Evolutionary conservation across 1,140 invertebrate species (phyloP), one percentile per base, ranked within the genome.

Genomic region (Drosophila micromelanica): DNA sequence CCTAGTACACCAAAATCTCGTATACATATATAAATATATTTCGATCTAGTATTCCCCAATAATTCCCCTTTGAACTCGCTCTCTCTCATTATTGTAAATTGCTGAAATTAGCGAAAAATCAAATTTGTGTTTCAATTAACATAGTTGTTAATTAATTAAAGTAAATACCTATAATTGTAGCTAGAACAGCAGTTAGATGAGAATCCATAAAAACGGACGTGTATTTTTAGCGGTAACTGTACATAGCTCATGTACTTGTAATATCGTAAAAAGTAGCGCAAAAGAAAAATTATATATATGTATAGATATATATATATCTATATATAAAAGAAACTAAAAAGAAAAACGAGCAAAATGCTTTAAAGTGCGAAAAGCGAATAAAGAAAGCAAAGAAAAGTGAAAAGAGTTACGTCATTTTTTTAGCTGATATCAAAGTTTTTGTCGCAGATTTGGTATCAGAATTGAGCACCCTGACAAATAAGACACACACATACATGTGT

Each of bases 391-490:
- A 43, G 59, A 78, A 73, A 82, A 84, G 82, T 80, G 87, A 80
- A 89, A 91, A 91, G 78, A 87, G 90, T 91, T 76, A 91, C 90
- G 90, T 91, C 90, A 91, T 91, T 91, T 91, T 91, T 91, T 87
- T 91, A 91, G 90, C 90, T 91, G 90, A 91, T 91, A 89, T 91
- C 90, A 91, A 91, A 91, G 61, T 78, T 75, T 73, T 91, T 87
- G 85, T 86, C 87, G 90, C 91, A 91, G 90, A 91, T 91, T 91
- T 91, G 90, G 90, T 91, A 90, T 90, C 84, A 90, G 90, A 91
- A 91, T 90, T 32, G 69, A 76, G 67, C 78, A 90, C 86, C 86
- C 80, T 80, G 80, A 73, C 52, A 71, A 64, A 64, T 23, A 63
- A 40, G 12, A 54, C 11, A 12, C 12, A 63, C 27, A n/a, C 46